Conservation (phyloP, 2,797 vertebrate genomes). For the Muraenolepis orangiensis region DNA sequence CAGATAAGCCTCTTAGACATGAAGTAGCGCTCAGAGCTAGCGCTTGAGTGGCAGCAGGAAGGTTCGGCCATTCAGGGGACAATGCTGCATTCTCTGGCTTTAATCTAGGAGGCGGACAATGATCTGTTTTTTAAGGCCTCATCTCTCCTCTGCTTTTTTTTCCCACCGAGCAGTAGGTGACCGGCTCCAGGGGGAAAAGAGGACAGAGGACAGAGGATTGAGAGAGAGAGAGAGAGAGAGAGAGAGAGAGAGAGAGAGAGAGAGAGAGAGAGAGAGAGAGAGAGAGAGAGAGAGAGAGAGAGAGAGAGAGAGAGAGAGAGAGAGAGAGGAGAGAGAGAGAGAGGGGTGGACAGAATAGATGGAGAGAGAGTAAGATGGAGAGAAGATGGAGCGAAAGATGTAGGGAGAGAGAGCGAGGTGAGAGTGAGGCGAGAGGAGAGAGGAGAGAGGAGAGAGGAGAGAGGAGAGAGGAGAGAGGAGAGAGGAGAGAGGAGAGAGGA, state of each 20-base stretch:
- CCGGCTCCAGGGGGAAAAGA: constrained; percentile 73
- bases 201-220: constrained; percentile 17
- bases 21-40: constrained; percentile 99
- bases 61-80: constrained; percentile 99
- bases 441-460: constrained; percentile 62
- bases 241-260: constrained; percentile 48
- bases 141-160: constrained; percentile 98
- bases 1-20: constrained; percentile 99
- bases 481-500: constrained; percentile 66
- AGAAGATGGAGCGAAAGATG: no score
- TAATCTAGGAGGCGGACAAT: constrained; percentile 99
- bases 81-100: constrained; percentile 99
- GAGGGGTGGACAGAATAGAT: constrained; percentile 26
- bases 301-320: constrained; percentile 62
- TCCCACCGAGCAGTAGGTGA: constrained; percentile 99
- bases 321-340: constrained; percentile 54
- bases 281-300: constrained; percentile 42
- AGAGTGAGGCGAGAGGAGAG: no score
- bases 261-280: constrained; percentile 25
- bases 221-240: constrained; percentile 67
- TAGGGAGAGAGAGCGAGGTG: constrained; percentile 23
- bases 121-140: constrained; percentile 98
- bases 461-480: constrained; percentile 40
- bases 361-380: constrained; percentile 4
- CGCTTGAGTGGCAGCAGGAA: constrained; percentile 99